Evolutionary conservation across 92 coral and sea anemone genomes (phyloP), one percentile per base, ranked within the genome.

Genomic region (Desmophyllum pertusum): DNA sequence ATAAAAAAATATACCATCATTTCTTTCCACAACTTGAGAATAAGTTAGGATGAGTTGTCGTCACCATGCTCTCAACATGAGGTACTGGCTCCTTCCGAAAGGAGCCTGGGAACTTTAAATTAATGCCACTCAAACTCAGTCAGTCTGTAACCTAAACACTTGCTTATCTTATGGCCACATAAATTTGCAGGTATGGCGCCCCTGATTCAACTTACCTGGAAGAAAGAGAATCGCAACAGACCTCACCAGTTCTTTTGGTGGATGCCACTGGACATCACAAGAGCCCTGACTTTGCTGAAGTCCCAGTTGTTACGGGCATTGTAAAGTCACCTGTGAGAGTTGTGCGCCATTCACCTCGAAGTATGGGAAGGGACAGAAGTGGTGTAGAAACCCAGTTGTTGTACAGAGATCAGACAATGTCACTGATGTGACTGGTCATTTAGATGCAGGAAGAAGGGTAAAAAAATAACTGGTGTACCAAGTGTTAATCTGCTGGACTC

Each of bases 321-420:
- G 81, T 89, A 51, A 88, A 85, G 19, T 96, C 98, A 23, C 99
- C 98, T 6, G 95, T 90, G 14, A 94, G 92, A 91, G 98, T 96
- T 19, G 93, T 94, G 61, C 90, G 99, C 83, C 99, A 96, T 88
- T 94, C 99, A 14, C 99, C 98, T 61, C 87, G 88, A 57, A 86
- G 96, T 43, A 78, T 69, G 6, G 66, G 83, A 75, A 53, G 78
- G 29, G 46, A 61, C 51, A 41, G 88, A 73, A 52, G 76, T 29
- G 25, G 71, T 70, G 37, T 68, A 14, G 86, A 72, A 71, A 41
- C 15, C 45, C 86, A 37, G 79, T 55, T 13, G 19, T 72, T 72
- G 27, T 82, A 53, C 79, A 82, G 71, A 82, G 65, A 52, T 71
- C 86, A 41, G 79, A 82, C 61, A 64, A 82, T 36, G 27, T 18